phyloP scores from a whole-genome alignment of 2,888 invertebrate species.

The Aporophyla nigra region DNA sequence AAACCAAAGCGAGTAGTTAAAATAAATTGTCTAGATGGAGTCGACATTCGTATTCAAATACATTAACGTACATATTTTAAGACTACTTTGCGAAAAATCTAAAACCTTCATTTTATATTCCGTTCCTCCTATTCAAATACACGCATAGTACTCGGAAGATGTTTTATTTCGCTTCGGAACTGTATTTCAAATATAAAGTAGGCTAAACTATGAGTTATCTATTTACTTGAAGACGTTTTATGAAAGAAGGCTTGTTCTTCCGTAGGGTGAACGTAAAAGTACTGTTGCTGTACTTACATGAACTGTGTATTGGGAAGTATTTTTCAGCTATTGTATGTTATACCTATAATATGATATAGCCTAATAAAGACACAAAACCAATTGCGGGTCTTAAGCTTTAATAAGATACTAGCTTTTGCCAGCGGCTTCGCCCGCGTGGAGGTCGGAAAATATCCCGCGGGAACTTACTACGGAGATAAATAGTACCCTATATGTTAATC shows the following conservation, averaged over 20 bases:
- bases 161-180: constrained; percentile 54
- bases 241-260: constrained; percentile 16
- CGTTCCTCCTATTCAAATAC: constrained; percentile 48
- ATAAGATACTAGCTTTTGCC: no score
- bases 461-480: no score
- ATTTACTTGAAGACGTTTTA: constrained; percentile 26
- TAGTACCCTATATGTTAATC: no score
- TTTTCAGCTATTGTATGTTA: not conserved
- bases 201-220: constrained; percentile 34
- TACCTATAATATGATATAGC: no score
- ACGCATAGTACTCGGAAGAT: constrained; percentile 50
- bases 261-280: constrained; percentile 1
- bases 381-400: not conserved
- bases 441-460: no score
- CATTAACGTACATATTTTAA: constrained; percentile 62
- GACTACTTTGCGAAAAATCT: constrained; percentile 61
- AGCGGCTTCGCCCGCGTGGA: no score
- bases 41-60: constrained; percentile 53
- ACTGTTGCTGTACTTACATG: not conserved
- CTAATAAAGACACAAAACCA: no score
- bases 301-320: not conserved
- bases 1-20: constrained; percentile 49
- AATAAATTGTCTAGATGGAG: constrained; percentile 56
- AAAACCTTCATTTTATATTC: constrained; percentile 60
- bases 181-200: constrained; percentile 44